Conservation (phyloP, 2,888 invertebrate genomes). For the Branchellion lobata region DNA sequence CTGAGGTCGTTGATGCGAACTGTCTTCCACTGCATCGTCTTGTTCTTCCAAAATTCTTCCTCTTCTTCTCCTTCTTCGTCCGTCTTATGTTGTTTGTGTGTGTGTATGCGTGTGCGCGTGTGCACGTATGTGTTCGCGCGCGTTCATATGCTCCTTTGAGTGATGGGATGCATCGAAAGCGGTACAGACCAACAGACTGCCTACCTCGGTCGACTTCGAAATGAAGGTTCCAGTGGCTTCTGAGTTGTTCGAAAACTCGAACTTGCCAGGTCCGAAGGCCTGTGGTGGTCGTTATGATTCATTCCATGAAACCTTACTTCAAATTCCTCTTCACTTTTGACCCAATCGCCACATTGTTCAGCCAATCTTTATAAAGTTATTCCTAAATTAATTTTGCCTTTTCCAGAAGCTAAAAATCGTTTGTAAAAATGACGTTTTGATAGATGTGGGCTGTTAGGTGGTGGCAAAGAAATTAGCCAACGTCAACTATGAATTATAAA, state of each 20-base stretch:
- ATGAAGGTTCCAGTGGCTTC: conserved; percentile 36
- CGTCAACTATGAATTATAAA: too few species aligned
- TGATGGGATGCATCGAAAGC: neutral
- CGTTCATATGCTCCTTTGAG: neutral
- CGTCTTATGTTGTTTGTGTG: conserved; percentile 11
- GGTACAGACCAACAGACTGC: neutral
- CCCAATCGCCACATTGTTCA: too few species aligned
- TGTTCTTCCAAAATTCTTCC: conserved; percentile 24
- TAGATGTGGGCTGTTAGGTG: too few species aligned
- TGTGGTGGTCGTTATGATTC: neutral
- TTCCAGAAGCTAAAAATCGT: too few species aligned
- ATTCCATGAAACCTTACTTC: too few species aligned
- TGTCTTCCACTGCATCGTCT: conserved; percentile 28
- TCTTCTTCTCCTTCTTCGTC: conserved; percentile 41
- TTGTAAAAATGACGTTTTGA: too few species aligned
- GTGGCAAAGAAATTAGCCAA: too few species aligned
- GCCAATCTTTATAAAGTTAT: too few species aligned
- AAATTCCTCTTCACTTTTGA: too few species aligned
- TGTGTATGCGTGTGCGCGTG: neutral
- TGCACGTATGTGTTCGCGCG: neutral
- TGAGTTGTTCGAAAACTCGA: conserved; percentile 40
- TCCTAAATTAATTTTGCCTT: too few species aligned
- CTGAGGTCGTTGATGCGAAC: conserved; percentile 28
- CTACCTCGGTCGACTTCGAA: neutral
- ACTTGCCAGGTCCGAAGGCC: conserved; percentile 39